Percentiles rank a stretch among this genome's conserved stretches.
Conservation (phyloP, 2,888 invertebrate genomes). For the Mimumesa dahlbomi region DNA sequence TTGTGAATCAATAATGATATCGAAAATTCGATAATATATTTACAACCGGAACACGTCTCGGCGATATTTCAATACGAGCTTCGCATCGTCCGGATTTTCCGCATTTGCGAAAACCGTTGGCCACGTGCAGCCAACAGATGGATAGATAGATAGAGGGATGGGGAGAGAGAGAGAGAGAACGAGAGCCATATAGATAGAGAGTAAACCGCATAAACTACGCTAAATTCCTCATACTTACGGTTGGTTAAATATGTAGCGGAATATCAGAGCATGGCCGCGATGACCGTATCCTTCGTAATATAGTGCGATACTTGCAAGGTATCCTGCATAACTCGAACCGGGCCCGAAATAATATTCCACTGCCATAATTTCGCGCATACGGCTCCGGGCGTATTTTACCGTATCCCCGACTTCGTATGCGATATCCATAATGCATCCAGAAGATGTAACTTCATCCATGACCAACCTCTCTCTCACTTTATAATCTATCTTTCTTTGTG, state of each 20-base stretch:
- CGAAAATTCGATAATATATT: conserved; percentile 31
- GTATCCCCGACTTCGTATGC: conserved; percentile 46
- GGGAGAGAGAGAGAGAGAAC: background rate
- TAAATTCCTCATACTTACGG: conserved; percentile 54
- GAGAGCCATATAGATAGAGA: background rate
- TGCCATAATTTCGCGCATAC: conserved; percentile 59
- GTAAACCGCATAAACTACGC: conserved; percentile 43
- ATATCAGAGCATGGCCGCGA: conserved; percentile 57
- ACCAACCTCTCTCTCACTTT: no score
- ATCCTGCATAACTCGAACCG: conserved; percentile 55
- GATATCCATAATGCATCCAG: conserved; percentile 55
- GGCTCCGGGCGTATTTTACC: conserved; percentile 59
- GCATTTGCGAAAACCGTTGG: conserved; percentile 21
- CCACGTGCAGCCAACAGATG: background rate
- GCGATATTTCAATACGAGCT: conserved; percentile 35
- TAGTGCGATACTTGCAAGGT: conserved; percentile 56
- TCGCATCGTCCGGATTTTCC: conserved; percentile 14
- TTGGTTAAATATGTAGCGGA: conserved; percentile 61
- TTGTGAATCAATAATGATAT: conserved; percentile 18
- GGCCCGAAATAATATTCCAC: conserved; percentile 60
- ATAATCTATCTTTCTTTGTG: no score
- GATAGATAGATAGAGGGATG: background rate
- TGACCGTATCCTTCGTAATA: conserved; percentile 59
- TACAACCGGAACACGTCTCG: conserved; percentile 5
- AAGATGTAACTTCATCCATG: conserved; percentile 54